Percentiles rank a stretch among this genome's conserved stretches.
phyloP scores from a whole-genome alignment of 2,113 vertebrate species.

The Clupea harengus region DNA sequence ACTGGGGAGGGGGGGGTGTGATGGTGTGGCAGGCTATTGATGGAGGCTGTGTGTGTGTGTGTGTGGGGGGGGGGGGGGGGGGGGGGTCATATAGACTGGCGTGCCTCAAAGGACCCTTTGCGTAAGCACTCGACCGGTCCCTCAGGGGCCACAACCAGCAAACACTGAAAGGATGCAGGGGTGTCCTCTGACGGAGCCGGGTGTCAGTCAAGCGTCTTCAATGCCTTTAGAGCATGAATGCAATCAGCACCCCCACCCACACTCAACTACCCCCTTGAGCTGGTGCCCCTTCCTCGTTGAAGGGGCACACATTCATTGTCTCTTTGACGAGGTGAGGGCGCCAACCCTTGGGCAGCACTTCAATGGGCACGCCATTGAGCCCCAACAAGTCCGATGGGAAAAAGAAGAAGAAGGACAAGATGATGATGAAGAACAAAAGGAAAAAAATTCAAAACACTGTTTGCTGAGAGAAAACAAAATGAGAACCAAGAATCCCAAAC shows the following conservation, averaged over 20 bases:
- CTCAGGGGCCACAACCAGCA: neutral
- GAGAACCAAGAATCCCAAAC: neutral
- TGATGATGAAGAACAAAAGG: neutral
- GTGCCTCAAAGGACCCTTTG: neutral
- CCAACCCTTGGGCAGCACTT: neutral
- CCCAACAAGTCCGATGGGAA: neutral
- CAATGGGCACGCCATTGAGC: neutral
- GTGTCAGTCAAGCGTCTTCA: conserved; percentile 19
- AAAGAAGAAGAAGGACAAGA: neutral
- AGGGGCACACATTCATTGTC: neutral
- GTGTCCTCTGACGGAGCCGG: conserved; percentile 16
- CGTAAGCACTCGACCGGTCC: neutral
- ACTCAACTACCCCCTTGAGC: neutral
- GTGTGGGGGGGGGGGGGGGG: neutral
- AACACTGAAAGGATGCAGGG: neutral
- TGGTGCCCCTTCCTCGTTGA: neutral
- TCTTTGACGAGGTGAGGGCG: neutral
- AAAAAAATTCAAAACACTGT: neutral
- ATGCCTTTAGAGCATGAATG: conserved; percentile 7
- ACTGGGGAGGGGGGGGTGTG: conserved; percentile 27
- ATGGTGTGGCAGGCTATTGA: conserved; percentile 3
- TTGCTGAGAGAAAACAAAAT: neutral
- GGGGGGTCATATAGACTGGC: neutral
- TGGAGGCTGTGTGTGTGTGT: neutral
- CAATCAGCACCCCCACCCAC: neutral